Conservation (phyloP, 1,140 invertebrate genomes). For the Papilio helenus region DNA sequence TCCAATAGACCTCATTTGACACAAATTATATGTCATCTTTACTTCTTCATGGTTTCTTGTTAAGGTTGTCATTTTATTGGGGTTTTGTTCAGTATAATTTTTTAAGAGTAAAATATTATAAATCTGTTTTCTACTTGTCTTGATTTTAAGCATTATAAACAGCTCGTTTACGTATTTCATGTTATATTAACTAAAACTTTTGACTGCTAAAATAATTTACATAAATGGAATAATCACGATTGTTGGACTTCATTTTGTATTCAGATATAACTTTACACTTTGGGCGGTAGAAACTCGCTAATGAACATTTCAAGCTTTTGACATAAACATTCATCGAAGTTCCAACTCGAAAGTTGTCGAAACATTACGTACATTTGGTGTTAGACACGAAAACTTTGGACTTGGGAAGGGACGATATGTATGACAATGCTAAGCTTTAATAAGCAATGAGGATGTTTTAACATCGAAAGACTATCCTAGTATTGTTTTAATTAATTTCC, state of each 20-base stretch:
- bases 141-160: too few species aligned
- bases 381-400: constrained; percentile 6
- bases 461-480: background rate
- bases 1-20: too few species aligned
- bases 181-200: background rate
- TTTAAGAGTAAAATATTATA: too few species aligned
- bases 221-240: background rate
- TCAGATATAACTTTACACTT: constrained; percentile 5
- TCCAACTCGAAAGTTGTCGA: background rate
- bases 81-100: too few species aligned
- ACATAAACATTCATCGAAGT: constrained; percentile 19
- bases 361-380: background rate
- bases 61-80: too few species aligned
- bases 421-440: background rate
- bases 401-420: background rate
- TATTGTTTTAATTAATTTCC: background rate
- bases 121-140: too few species aligned
- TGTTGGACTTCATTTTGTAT: background rate
- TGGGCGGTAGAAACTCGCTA: background rate
- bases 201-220: constrained; percentile 1
- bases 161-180: background rate
- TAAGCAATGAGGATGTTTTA: background rate
- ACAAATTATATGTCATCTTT: too few species aligned
- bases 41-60: too few species aligned
- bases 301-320: constrained; percentile 15